Base-by-base conservation (phyloP, 1,140 invertebrate species). In the Sweltsa coloradensis region DNA sequence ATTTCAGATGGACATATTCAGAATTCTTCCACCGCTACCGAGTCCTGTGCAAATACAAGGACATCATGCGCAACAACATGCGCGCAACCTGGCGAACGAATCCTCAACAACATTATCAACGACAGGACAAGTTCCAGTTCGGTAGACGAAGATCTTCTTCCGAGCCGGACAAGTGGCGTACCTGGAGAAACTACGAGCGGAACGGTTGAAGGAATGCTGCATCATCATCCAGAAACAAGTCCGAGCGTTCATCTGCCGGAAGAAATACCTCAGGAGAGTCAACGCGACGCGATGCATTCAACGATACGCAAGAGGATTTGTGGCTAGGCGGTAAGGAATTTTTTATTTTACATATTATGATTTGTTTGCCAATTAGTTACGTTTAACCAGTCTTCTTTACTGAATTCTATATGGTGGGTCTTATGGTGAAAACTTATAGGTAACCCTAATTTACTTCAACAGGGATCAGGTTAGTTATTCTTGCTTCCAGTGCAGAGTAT, bases 91-190 rank as follows among this genome's bases (percentile, higher is more conserved):
- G 88, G 56, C 62, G 71, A 80, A 24, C 81, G 75, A 37, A 92
- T 96, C 49, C 67, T 97, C 0, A 61, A 66, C 1, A 75, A 79
- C 49, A 51, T 79, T 51, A 66, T 89, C 75, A 61, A 79, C 55
- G 75, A 75, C 58, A 34, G 53, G 92, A 97, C 59, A 94, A 94
- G 57, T 98, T 89, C 64, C 88, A 95, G 54, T 96, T 98, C 64
- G 96, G 96, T 14, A 91, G 57, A 92, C 89, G 0, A 98, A 99
- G 65, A 95, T 99, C 46, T 96, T 99, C 59, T 98, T 99, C 65
- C 76, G 95, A 7, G 93, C 95, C 29, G 96, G 95, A 1, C 95
- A 99, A 71, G 93, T 99, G n/a, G 94, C 95, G 0, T 95, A 90
- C 60, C 63, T 99, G 46, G 95, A 99, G 63, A 96, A 96, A 62